Conservation (phyloP, 2,797 vertebrate species). For the Odontamblyopus rebecca region DNA sequence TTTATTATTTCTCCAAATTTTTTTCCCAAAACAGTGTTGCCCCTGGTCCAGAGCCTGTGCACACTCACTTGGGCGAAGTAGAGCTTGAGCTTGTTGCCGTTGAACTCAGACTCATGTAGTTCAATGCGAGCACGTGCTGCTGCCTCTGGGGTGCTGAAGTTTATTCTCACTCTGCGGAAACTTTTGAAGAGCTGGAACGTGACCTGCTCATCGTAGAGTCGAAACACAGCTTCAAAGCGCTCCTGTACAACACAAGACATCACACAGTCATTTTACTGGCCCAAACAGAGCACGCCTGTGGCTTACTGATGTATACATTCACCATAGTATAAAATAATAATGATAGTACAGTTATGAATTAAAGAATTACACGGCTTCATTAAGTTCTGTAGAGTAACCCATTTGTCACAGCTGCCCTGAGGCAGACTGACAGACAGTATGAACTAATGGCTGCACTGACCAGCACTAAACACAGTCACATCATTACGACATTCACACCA, state of each 20-base stretch:
- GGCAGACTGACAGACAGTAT: not conserved
- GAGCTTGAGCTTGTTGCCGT: slow-evolving; percentile 91
- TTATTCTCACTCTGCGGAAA: slow-evolving; percentile 95
- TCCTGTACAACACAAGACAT: slow-evolving; percentile 75
- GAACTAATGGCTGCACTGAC: too few species aligned
- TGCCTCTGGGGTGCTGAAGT: slow-evolving; percentile 92
- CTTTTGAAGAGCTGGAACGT: slow-evolving; percentile 97
- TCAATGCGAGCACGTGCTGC: slow-evolving; percentile 93
- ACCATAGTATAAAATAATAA: not conserved
- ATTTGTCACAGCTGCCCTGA: not conserved
- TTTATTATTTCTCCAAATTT: not conserved
- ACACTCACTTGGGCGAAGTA: slow-evolving; percentile 93
- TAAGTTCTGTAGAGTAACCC: not conserved
- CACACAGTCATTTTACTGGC: not conserved
- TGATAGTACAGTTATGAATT: not conserved
- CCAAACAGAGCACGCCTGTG: not conserved
- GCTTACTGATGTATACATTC: not conserved
- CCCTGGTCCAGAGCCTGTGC: not conserved
- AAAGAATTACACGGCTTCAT: not conserved
- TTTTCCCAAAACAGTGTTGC: slow-evolving; percentile 20
- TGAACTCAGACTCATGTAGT: slow-evolving; percentile 92
- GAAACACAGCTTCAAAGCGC: slow-evolving; percentile 92
- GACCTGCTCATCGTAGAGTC: slow-evolving; percentile 87
- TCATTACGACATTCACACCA: not conserved
- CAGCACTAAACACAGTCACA: not conserved